Conservation (phyloP, 2,113 vertebrate species). For the Puffinus mauretanicus region DNA sequence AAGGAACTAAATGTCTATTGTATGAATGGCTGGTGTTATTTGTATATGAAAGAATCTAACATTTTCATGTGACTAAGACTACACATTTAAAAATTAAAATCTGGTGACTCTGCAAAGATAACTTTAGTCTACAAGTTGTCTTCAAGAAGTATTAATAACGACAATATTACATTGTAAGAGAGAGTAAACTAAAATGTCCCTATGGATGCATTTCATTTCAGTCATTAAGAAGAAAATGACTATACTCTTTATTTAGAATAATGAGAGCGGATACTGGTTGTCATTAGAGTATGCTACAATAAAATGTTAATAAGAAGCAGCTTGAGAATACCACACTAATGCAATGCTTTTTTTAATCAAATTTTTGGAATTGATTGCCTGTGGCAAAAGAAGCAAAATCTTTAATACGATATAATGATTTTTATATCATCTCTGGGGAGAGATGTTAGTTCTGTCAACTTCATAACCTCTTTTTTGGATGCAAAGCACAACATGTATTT, state of each 20-base stretch:
- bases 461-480: not conserved
- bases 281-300: slow-evolving; percentile 13
- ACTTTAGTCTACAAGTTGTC: not conserved
- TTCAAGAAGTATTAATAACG: slow-evolving; percentile 36
- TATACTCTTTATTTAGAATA: slow-evolving; percentile 63
- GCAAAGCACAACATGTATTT: not conserved
- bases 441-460: not conserved
- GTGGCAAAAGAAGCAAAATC: slow-evolving; percentile 31
- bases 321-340: slow-evolving; percentile 47
- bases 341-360: slow-evolving; percentile 58
- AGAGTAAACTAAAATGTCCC: slow-evolving; percentile 49
- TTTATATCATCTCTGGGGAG: slow-evolving; percentile 12
- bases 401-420: slow-evolving; percentile 28
- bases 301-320: slow-evolving; percentile 48
- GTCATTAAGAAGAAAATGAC: slow-evolving; percentile 66
- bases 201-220: slow-evolving; percentile 26
- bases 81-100: not conserved
- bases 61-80: not conserved
- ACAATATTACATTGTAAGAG: slow-evolving; percentile 20
- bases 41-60: not conserved
- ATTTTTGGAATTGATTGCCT: slow-evolving; percentile 58
- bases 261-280: slow-evolving; percentile 35
- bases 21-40: not conserved
- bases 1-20: not conserved
- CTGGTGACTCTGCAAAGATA: not conserved